Evolutionary conservation across 1,140 invertebrate species (phyloP), one percentile per base, ranked within the genome.

Genomic region (Cyrtorhinus lividipennis): DNA sequence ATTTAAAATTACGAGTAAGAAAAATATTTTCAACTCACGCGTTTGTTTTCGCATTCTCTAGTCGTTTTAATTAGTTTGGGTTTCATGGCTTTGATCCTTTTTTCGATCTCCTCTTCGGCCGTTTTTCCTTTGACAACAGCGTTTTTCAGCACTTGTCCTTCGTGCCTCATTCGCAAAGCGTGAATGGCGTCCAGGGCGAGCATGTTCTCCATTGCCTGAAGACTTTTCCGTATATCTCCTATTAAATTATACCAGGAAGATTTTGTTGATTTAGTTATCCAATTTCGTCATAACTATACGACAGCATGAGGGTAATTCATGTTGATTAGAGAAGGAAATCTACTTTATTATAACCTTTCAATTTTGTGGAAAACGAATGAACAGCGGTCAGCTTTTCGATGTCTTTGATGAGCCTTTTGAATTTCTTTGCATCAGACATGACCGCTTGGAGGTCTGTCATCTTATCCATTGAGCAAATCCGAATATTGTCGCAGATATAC

Each of bases 51-150:
- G 48, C 48, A 53, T 20, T 53, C 48, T 20, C 20, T 53, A 20
- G 20, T 53, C 3, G 18, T 53, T 22, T 53, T 53, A 5, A 20
- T 53, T 5, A 53, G 20, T 22, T 53, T 53, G 48, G 48, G 48
- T 22, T 53, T 53, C 18, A 53, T 53, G 8, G 12, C 20, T 20
- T 53, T 53, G 48, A 53, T 53, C 5, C 48, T 10, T 53, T 53
- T 53, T 53, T 53, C 48, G 8, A 53, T 53, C 20, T 53, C 48
- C 20, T 53, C 48, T 53, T 53, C 48, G 8, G 48, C 48, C 20
- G 48, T 53, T 53, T 53, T 53, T 5, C 48, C 48, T 53, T 53
- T 53, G 8, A 53, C 48, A 20, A 53, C 48, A 10, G 48, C 48
- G 18, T 53, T 53, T 53, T 53, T 53, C 5, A 53, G 48, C 20